These are phyloP conservation scores for Esox lucius DNA, from an alignment of 2,797 vertebrate species.

Conservation along the genomic window DNA sequence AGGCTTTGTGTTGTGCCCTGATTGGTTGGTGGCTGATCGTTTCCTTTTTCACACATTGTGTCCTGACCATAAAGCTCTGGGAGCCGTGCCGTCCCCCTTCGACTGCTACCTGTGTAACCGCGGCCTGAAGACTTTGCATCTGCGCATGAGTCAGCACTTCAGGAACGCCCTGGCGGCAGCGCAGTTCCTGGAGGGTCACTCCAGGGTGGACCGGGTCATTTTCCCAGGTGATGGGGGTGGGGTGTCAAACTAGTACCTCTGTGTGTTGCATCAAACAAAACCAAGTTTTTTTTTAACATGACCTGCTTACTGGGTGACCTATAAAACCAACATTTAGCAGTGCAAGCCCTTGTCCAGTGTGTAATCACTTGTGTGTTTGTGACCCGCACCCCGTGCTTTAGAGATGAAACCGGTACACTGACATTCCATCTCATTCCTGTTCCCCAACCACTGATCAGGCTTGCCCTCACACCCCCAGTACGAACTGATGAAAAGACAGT, in stretches of 20 bases:
- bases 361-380: neutral
- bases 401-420: neutral
- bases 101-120: conserved; percentile 90
- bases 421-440: conserved; percentile 5
- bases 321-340: neutral
- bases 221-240: conserved; percentile 82
- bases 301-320: neutral
- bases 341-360: neutral
- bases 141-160: conserved; percentile 92
- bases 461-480: conserved; percentile 89
- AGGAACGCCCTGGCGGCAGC: conserved; percentile 82
- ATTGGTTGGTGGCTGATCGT: conserved; percentile 20
- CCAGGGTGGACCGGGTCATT: conserved; percentile 83
- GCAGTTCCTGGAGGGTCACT: conserved; percentile 79
- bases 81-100: conserved; percentile 88
- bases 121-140: conserved; percentile 87
- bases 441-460: conserved; percentile 65
- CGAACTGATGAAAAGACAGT: conserved; percentile 83
- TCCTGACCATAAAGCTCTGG: conserved; percentile 74
- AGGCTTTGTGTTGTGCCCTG: conserved; percentile 11
- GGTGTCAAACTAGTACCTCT: neutral
- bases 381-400: neutral
- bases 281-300: neutral
- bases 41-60: conserved; percentile 13
- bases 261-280: neutral